Evolutionary conservation across 2,797 vertebrate species (phyloP), one percentile per base, ranked within the genome.

Genomic region (Gila robusta): DNA sequence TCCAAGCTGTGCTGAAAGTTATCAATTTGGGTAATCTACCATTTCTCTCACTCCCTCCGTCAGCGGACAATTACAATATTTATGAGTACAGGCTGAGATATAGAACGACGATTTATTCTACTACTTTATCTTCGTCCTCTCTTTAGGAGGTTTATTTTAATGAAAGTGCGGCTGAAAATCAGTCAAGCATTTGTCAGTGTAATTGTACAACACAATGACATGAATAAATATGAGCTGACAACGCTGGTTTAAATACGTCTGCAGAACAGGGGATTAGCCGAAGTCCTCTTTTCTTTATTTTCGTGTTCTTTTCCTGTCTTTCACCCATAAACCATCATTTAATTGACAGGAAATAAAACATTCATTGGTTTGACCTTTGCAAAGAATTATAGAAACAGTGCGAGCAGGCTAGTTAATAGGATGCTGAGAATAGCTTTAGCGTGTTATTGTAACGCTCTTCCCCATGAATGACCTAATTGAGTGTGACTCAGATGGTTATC

Each of bases 161-260:
- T 95, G 93, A 95, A 96, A 95, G 91, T 91, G 91, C 87, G 81
- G 92, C 94, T 94, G 91, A 94, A 96, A 96, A 96, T 94, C 94
- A 95, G 93, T 96, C 94, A 95, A 94, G 94, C 95, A 95, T 96
- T 95, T 96, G 95, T 96, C 95, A 94, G 92, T 92, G 94, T 96
- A 96, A 96, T 95, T 96, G 93, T 96, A 95, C 92, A 94, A 95
- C 95, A 95, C 94, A 95, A 95, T 95, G 93, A 91, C 92, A 94
- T 96, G 94, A 96, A 96, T 96, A 95, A 94, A 94, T 95, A 95
- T 95, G 94, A 94, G 94, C 88, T 89, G 89, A 92, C 91, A 91
- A 87, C 52, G 52, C 86, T 86, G 86, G 84, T 88, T 94, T 93
- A 94, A 93, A 93, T 94, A 95, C 89, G 93, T 93, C 94, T 95